Evolutionary conservation across 1,140 invertebrate genomes (phyloP), one percentile per base, ranked within the genome.

Genomic region (Archivesica marissinica): DNA sequence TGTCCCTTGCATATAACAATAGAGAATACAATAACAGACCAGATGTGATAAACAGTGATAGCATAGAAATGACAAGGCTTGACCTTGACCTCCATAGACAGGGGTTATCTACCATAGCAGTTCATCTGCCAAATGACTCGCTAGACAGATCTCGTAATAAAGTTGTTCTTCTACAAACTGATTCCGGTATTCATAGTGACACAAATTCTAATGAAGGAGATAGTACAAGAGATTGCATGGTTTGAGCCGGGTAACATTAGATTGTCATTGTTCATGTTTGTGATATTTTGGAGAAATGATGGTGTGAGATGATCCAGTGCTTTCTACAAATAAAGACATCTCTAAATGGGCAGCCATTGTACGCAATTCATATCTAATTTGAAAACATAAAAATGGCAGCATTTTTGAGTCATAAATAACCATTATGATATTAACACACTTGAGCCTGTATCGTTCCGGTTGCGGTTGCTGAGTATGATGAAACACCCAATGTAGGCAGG

Each of bases 101-200:
- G 2, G 68, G 54, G 17, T 56, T 83, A 56, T 64, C 80, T 0
- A 83, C 80, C 56, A 74, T 83, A 70, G 80, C 80, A 47, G 80
- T 83, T 11, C 80, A 83, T 59, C 35, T 75, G 70, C 80, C 64
- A 9, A 70, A 70, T 70, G 70, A 83, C 30, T 83, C 80, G 1
- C 25, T 77, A 23, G 82, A 77, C 20, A 64, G 75, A 70, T 78
- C 64, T 17, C 54, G 61, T 35, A 85, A 77, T 85, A 85, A 85
- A 78, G 75, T 85, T 23, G 64, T 85, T 25, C 82, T 85, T 64
- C 38, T 77, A 30, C 80, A 83, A 52, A 85, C 74, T 23, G 82
- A 85, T 30, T 85, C 82, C 44, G 82, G 74, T 78, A 70, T 85
- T 25, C 82, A 85, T 68, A 78, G 82, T 70, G 82, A 85, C 39